phyloP scores from a whole-genome alignment of 2,113 vertebrate genomes.

The Phyllopteryx taeniolatus region DNA sequence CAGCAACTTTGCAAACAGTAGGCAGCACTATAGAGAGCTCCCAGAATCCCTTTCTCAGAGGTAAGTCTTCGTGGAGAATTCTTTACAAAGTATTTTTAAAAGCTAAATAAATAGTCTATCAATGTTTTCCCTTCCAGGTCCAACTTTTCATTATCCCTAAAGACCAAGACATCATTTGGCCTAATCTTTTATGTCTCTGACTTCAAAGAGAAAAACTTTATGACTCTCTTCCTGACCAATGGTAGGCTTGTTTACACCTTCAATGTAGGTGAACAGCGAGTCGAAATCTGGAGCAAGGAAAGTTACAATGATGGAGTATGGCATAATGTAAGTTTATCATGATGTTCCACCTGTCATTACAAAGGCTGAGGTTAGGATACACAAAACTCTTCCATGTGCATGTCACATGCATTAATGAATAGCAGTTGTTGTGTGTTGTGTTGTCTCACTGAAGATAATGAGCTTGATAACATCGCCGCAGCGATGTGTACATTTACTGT shows the following conservation, averaged over 20 bases:
- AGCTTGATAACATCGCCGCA: no score
- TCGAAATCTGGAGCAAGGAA: slow-evolving; percentile 84
- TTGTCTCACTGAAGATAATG: no score
- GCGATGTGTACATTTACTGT: no score
- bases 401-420: not conserved
- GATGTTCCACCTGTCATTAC: not conserved
- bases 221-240: slow-evolving; percentile 83
- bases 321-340: slow-evolving; percentile 82
- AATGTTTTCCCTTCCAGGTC: slow-evolving; percentile 68
- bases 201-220: slow-evolving; percentile 81
- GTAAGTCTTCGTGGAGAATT: not conserved
- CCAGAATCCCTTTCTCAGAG: slow-evolving; percentile 78
- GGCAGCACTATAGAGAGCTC: slow-evolving; percentile 82
- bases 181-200: slow-evolving; percentile 89
- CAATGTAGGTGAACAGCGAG: slow-evolving; percentile 77
- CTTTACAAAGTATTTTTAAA: not conserved
- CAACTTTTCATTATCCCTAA: slow-evolving; percentile 87
- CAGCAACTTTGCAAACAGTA: slow-evolving; percentile 84
- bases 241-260: slow-evolving; percentile 87
- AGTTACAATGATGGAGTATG: slow-evolving; percentile 87
- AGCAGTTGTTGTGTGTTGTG: no score
- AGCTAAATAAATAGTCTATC: not conserved
- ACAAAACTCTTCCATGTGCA: not conserved
- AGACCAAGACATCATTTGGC: slow-evolving; percentile 85
- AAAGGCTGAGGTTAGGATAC: not conserved